Conservation (phyloP, 2,113 vertebrate species). For the Hippolais icterina region DNA sequence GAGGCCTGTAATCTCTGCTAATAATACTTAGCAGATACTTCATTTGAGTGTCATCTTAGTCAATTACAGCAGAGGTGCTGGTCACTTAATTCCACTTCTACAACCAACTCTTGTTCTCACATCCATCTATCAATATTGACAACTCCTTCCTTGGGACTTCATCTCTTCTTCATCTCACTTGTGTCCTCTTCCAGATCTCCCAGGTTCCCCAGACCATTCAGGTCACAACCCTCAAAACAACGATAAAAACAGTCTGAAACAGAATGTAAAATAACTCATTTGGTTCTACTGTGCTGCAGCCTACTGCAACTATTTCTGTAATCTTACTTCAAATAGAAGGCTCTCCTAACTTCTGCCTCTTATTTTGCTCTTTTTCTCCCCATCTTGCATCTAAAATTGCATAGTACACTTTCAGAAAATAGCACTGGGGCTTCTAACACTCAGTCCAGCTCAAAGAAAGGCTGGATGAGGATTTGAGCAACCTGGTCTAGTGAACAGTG, state of each 20-base stretch:
- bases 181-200: not conserved
- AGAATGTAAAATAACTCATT: not conserved
- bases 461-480: not conserved
- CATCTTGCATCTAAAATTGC: not conserved
- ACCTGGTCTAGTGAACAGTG: not conserved
- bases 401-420: not conserved
- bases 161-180: not conserved
- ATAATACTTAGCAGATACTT: not conserved
- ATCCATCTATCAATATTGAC: not conserved
- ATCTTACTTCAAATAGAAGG: not conserved
- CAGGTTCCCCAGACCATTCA: not conserved
- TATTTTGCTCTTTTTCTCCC: not conserved
- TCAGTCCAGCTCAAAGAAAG: not conserved
- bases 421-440: not conserved
- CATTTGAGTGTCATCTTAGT: not conserved
- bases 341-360: not conserved
- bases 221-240: not conserved
- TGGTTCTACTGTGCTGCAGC: not conserved
- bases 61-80: not conserved
- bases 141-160: not conserved
- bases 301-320: not conserved
- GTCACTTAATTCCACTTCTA: not conserved
- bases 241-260: not conserved
- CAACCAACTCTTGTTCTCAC: not conserved
- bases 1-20: not conserved